Percentiles rank a stretch among this genome's conserved stretches.
Evolutionary conservation across 1,140 invertebrate genomes (phyloP).

Genomic region (Cryptotermes secundus): DNA sequence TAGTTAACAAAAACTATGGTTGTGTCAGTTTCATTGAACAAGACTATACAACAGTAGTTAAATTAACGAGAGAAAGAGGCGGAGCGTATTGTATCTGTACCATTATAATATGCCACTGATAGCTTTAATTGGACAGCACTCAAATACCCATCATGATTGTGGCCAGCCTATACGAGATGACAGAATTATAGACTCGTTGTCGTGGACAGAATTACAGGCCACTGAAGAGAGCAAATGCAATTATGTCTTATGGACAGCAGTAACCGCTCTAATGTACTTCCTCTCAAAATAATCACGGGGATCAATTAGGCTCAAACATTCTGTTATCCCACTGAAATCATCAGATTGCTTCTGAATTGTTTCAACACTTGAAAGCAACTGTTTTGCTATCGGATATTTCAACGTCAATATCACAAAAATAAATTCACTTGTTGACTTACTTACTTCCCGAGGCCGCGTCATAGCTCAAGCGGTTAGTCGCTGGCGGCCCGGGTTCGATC

Average conservation of each 20-base stretch:
- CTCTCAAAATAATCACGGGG: background rate
- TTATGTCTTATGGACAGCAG: background rate
- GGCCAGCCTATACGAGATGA: background rate
- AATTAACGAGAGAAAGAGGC: background rate
- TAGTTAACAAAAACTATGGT: background rate
- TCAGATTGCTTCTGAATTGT: background rate
- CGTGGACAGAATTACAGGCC: background rate
- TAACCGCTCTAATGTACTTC: background rate
- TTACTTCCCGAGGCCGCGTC: no score
- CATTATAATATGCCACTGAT: conserved; percentile 5
- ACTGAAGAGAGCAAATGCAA: background rate
- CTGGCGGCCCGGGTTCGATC: no score
- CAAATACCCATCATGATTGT: background rate
- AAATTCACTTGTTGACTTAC: no score
- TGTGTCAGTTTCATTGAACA: background rate
- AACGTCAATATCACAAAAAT: no score
- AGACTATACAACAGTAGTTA: conserved; percentile 13
- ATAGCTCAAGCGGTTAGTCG: no score
- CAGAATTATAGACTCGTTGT: background rate
- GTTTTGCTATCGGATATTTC: no score
- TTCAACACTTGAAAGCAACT: no score
- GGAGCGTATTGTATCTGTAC: background rate
- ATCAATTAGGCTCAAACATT: background rate
- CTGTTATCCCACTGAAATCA: background rate
- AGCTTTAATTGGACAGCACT: conserved; percentile 15